A percentile compares a stretch with the other conserved stretches of the same genome.
phyloP scores from a whole-genome alignment of 2,797 vertebrate genomes.

The Onychomys arenicola region DNA sequence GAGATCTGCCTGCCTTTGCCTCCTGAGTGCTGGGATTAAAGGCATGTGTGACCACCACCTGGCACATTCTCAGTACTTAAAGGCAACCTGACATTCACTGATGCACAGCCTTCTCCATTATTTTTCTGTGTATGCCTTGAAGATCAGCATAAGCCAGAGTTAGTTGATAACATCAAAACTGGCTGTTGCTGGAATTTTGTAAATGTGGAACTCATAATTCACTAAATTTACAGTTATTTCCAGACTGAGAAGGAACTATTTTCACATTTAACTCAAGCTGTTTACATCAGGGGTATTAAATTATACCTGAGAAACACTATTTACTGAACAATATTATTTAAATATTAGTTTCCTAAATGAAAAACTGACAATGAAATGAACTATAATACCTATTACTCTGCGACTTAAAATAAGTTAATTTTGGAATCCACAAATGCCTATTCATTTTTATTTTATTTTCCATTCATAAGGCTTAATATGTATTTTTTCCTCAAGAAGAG shows the following conservation, averaged over 20 bases:
- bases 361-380: neutral
- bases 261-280: neutral
- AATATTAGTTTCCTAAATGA: neutral
- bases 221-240: neutral
- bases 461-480: neutral
- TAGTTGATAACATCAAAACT: neutral
- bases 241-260: neutral
- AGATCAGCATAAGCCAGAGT: neutral
- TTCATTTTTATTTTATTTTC: neutral
- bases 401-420: neutral
- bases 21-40: neutral
- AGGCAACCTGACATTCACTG: neutral
- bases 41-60: fast-evolving
- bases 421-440: neutral
- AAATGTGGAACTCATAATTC: neutral
- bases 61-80: neutral
- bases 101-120: fast-evolving
- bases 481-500: neutral
- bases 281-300: neutral
- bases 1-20: neutral
- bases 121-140: neutral
- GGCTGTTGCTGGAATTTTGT: neutral
- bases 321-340: neutral
- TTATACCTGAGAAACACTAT: neutral
- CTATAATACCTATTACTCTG: neutral